A percentile compares a stretch with the other conserved stretches of the same genome.
These are phyloP conservation scores for Trissolcus japonicus DNA, from an alignment of 2,888 invertebrate species.

Conservation along the genomic window DNA sequence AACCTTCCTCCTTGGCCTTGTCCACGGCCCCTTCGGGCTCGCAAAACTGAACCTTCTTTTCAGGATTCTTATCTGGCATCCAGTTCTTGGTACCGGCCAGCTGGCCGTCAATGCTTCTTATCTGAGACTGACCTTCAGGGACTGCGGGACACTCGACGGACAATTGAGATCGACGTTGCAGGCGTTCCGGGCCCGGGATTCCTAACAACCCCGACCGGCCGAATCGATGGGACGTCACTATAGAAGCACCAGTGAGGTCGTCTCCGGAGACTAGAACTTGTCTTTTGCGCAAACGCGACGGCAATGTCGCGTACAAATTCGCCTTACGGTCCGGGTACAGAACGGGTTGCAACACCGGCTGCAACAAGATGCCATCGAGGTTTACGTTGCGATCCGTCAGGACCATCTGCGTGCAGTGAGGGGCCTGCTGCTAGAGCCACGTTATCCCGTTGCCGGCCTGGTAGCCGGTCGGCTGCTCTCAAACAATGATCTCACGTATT, in stretches of 20 bases:
- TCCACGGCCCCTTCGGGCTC: background rate
- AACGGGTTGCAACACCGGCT: slow-evolving; percentile 7
- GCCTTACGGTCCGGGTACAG: slow-evolving; percentile 11
- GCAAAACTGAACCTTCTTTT: background rate
- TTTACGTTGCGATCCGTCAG: slow-evolving; percentile 61
- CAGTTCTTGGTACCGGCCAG: background rate
- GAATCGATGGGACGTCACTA: slow-evolving; percentile 66
- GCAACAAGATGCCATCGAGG: slow-evolving; percentile 54
- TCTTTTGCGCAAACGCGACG: slow-evolving; percentile 49
- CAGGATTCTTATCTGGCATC: slow-evolving; percentile 14
- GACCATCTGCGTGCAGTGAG: slow-evolving; percentile 47
- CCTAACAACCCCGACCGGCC: slow-evolving; percentile 72
- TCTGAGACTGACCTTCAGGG: slow-evolving; percentile 33
- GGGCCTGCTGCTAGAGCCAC: slow-evolving; percentile 76
- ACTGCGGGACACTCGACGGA: slow-evolving; percentile 57
- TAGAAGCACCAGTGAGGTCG: slow-evolving; percentile 60
- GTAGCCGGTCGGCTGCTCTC: slow-evolving; percentile 77
- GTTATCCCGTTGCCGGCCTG: slow-evolving; percentile 72
- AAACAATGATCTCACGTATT: slow-evolving; percentile 96
- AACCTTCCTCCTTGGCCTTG: slow-evolving; percentile 57
- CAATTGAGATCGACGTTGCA: slow-evolving; percentile 29
- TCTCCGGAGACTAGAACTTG: slow-evolving; percentile 55
- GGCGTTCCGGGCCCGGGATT: slow-evolving; percentile 63
- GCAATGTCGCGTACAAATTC: slow-evolving; percentile 64
- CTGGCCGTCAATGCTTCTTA: slow-evolving; percentile 10